These are phyloP conservation scores for Agriotes lineatus DNA, from an alignment of 2,888 invertebrate species.

Conservation along the genomic window DNA sequence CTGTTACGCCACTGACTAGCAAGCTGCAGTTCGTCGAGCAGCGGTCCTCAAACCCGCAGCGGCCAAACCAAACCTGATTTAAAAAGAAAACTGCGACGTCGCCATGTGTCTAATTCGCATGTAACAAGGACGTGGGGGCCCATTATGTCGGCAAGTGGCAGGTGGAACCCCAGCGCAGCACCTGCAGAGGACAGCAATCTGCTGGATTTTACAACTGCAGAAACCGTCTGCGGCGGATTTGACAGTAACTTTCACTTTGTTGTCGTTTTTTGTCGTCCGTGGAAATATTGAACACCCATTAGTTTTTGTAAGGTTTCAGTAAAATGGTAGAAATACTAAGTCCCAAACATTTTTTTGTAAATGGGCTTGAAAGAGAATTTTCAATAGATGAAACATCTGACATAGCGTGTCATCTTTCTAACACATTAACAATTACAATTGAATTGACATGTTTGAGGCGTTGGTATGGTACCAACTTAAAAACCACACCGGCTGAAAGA, in stretches of 20 bases:
- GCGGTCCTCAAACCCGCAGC: too few relatives aligned
- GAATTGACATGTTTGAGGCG: too few relatives aligned
- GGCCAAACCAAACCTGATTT: too few relatives aligned
- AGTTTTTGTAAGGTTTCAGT: not conserved
- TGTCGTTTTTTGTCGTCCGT: not conserved
- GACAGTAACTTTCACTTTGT: slow-evolving; percentile 22
- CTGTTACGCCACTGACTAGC: too few relatives aligned
- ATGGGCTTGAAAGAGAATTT: too few relatives aligned
- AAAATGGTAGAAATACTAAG: slow-evolving; percentile 1
- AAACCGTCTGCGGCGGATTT: not conserved
- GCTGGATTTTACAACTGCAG: slow-evolving; percentile 8
- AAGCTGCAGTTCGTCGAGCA: too few relatives aligned
- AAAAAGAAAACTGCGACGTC: not conserved
- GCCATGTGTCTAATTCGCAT: not conserved
- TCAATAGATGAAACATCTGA: too few relatives aligned
- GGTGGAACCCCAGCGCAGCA: slow-evolving; percentile 26
- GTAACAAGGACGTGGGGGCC: slow-evolving; percentile 14
- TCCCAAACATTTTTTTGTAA: too few relatives aligned
- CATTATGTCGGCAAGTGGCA: slow-evolving; percentile 7
- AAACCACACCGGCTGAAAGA: not conserved
- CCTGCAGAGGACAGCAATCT: slow-evolving; percentile 25
- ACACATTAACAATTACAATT: too few relatives aligned
- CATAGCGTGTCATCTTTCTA: too few relatives aligned
- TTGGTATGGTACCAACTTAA: too few relatives aligned
- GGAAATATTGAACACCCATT: not conserved